Percentiles rank a stretch among this genome's conserved stretches.
Evolutionary conservation across 2,113 vertebrate genomes (phyloP).

Genomic region (Chrysemys picta): DNA sequence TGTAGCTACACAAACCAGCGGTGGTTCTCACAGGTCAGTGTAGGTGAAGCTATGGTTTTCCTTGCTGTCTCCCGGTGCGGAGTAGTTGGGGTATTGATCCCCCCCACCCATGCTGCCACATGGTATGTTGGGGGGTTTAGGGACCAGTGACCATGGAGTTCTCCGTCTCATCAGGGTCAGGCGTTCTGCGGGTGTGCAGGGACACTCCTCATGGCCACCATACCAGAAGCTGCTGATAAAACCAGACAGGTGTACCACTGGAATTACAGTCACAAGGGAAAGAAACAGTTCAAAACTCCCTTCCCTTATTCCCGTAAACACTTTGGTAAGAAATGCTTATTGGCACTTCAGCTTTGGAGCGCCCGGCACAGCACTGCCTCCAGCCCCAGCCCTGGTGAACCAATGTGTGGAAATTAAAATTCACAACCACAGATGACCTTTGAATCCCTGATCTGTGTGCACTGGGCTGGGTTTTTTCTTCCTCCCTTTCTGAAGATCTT

Average conservation of each 20-base stretch:
- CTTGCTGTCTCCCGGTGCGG: not conserved
- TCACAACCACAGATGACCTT: slow-evolving; percentile 75
- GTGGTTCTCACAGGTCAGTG: not conserved
- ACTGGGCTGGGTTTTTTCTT: not conserved
- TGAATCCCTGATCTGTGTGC: slow-evolving; percentile 15
- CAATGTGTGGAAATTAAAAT: slow-evolving; percentile 77
- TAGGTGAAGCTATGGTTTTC: not conserved
- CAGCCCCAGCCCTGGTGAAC: not conserved
- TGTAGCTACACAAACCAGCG: not conserved
- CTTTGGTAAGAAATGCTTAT: no score
- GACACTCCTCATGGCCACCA: not conserved
- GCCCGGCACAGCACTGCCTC: no score
- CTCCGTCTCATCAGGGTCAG: not conserved
- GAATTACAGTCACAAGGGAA: no score
- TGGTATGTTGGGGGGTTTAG: not conserved
- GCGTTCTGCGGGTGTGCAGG: not conserved
- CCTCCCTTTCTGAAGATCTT: not conserved
- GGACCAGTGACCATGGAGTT: not conserved
- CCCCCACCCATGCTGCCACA: no score
- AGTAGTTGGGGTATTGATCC: not conserved
- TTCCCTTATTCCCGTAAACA: no score
- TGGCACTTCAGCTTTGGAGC: no score
- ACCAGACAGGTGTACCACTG: no score
- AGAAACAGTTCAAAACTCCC: no score
- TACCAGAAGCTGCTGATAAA: no score